Percentiles rank a stretch among this genome's conserved stretches.
Conservation (phyloP, 64 coral and sea anemone genomes). For the Orbicella faveolata region DNA sequence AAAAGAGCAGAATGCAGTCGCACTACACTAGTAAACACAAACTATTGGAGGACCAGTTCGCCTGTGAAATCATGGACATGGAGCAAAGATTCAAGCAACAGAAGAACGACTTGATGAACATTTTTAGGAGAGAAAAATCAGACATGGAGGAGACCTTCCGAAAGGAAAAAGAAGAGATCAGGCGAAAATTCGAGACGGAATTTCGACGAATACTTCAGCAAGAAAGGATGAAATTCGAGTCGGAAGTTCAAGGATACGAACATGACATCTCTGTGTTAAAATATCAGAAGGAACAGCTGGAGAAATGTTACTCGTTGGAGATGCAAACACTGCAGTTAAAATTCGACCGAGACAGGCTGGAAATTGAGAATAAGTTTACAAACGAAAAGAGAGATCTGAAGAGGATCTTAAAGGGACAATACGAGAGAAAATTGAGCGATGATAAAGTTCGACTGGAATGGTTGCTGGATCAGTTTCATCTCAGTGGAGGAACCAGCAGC, state of each 20-base stretch:
- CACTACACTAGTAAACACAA: constrained; percentile 78
- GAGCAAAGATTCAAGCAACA: constrained; percentile 92
- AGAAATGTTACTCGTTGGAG: constrained; percentile 82
- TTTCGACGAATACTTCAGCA: constrained; percentile 87
- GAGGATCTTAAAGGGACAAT: constrained; percentile 76
- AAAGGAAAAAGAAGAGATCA: constrained; percentile 89
- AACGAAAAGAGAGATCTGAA: constrained; percentile 93
- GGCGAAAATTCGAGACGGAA: constrained; percentile 85
- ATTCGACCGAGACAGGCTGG: constrained; percentile 87
- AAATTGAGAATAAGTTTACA: constrained; percentile 83
- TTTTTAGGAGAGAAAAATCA: constrained; percentile 89
- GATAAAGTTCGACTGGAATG: constrained; percentile 88
- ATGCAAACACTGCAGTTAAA: constrained; percentile 89
- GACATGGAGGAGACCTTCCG: constrained; percentile 65
- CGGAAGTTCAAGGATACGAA: constrained; percentile 90
- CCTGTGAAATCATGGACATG: constrained; percentile 88
- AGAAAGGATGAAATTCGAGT: constrained; percentile 88
- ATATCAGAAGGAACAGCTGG: constrained; percentile 97
- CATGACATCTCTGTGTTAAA: constrained; percentile 91
- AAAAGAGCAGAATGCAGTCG: constrained; percentile 77
- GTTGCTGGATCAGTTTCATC: constrained; percentile 76
- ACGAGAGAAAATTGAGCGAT: constrained; percentile 66
- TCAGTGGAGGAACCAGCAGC: constrained; percentile 5
- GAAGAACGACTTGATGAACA: constrained; percentile 98
- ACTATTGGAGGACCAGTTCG: constrained; percentile 87